Conservation (phyloP, 2,888 invertebrate species). For the Drosophila peninsularis region DNA sequence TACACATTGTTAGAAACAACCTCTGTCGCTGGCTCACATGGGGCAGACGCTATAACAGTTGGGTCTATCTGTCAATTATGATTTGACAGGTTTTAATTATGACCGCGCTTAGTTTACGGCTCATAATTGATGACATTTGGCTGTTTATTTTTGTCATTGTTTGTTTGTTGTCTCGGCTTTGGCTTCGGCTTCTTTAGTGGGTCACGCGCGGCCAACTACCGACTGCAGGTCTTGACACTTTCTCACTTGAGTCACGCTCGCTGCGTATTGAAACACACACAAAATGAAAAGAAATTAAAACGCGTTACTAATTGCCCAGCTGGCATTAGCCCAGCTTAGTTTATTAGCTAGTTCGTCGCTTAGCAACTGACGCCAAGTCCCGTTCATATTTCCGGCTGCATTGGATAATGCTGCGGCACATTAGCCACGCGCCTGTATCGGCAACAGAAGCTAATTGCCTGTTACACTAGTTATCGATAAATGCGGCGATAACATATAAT, state of each 20-base stretch:
- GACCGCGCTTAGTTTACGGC: conserved; percentile 41
- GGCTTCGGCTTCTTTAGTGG: conserved; percentile 24
- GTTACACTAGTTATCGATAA: conserved; percentile 6
- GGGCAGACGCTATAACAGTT: conserved; percentile 13
- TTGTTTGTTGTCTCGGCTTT: conserved; percentile 15
- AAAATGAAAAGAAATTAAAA: conserved; percentile 17
- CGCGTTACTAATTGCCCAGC: conserved; percentile 41
- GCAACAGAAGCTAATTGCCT: background rate
- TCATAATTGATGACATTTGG: conserved; percentile 70
- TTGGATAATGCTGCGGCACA: conserved; percentile 19
- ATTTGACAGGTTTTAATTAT: conserved; percentile 76
- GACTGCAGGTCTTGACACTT: conserved; percentile 61
- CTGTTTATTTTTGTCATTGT: conserved; percentile 16
- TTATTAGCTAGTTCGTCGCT: conserved; percentile 7
- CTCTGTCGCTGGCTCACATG: background rate
- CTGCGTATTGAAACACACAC: conserved; percentile 29
- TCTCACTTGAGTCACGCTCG: conserved; percentile 65
- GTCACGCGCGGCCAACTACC: conserved; percentile 27
- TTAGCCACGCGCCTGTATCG: conserved; percentile 11
- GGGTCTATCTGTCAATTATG: conserved; percentile 60
- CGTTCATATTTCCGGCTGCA: conserved; percentile 29
- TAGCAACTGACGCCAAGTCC: conserved; percentile 20
- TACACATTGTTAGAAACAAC: conserved; percentile 69
- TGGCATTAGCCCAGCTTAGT: conserved; percentile 4
- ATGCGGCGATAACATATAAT: background rate